Conservation (phyloP, 2,797 vertebrate species). For the Characodon lateralis region DNA sequence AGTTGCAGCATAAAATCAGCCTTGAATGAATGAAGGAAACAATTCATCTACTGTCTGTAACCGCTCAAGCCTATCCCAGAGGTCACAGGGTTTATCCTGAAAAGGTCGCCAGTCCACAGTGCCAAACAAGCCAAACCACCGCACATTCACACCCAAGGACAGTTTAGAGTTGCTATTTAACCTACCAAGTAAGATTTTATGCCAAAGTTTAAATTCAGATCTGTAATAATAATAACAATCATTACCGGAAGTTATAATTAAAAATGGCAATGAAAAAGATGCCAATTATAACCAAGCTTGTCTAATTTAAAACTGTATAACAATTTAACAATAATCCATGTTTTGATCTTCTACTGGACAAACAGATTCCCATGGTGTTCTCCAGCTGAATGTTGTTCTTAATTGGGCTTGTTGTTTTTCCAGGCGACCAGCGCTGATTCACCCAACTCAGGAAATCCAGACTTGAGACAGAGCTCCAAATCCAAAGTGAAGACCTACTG, state of each 20-base stretch:
- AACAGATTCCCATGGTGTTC: not conserved
- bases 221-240: not conserved
- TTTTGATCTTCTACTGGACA: not conserved
- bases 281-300: not conserved
- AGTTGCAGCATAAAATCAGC: not conserved
- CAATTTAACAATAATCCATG: not conserved
- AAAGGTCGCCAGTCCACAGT: not conserved
- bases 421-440: slow-evolving; percentile 86
- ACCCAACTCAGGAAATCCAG: slow-evolving; percentile 81
- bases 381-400: not conserved
- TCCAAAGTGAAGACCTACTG: slow-evolving; percentile 90
- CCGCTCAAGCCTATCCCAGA: not conserved
- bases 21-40: not conserved
- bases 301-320: not conserved
- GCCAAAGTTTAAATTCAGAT: not conserved
- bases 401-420: slow-evolving; percentile 26
- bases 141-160: not conserved
- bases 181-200: too few species aligned
- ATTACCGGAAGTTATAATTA: not conserved
- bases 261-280: slow-evolving; percentile 2
- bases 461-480: slow-evolving; percentile 86
- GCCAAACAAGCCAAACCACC: not conserved
- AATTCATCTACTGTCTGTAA: not conserved
- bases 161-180: too few species aligned
- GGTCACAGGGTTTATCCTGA: not conserved